Percentiles rank a stretch among this genome's conserved stretches.
phyloP scores from a whole-genome alignment of 2,113 vertebrate species.

The Cyphomyrus discorhynchus region DNA sequence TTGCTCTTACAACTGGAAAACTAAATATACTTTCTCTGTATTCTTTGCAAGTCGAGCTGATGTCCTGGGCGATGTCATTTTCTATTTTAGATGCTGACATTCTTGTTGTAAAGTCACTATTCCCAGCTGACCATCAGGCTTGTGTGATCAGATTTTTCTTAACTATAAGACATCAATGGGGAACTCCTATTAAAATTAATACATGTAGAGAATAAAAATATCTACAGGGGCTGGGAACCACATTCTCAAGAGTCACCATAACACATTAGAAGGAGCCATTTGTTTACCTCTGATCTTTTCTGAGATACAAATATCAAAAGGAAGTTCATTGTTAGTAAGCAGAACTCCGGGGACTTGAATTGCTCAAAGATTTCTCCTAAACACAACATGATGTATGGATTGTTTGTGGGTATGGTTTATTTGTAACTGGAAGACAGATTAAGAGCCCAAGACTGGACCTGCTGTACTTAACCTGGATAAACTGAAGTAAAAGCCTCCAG shows the following conservation, averaged over 20 bases:
- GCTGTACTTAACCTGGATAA: not conserved
- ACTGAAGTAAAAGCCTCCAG: not conserved
- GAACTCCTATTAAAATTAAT: not conserved
- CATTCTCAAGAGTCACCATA: not conserved
- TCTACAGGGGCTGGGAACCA: not conserved
- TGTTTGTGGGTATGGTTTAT: not conserved
- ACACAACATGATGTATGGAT: not conserved
- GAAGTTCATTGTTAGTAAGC: not conserved
- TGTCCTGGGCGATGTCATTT: not conserved
- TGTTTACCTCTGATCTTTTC: not conserved
- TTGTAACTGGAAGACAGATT: not conserved
- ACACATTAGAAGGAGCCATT: not conserved
- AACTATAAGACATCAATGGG: not conserved
- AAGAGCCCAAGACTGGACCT: not conserved
- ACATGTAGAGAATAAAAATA: not conserved
- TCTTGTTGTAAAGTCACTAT: not conserved
- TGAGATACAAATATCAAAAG: not conserved
- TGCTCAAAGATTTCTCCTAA: not conserved
- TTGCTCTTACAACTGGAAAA: not conserved
- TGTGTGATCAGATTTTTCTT: not conserved
- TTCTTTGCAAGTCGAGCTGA: not conserved
- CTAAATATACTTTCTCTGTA: not conserved
- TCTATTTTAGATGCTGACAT: not conserved
- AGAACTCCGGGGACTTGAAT: not conserved
- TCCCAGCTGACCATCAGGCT: not conserved